These are phyloP conservation scores for Orientallactaga sibirica DNA, from an alignment of 2,797 vertebrate genomes.

Conservation along the genomic window DNA sequence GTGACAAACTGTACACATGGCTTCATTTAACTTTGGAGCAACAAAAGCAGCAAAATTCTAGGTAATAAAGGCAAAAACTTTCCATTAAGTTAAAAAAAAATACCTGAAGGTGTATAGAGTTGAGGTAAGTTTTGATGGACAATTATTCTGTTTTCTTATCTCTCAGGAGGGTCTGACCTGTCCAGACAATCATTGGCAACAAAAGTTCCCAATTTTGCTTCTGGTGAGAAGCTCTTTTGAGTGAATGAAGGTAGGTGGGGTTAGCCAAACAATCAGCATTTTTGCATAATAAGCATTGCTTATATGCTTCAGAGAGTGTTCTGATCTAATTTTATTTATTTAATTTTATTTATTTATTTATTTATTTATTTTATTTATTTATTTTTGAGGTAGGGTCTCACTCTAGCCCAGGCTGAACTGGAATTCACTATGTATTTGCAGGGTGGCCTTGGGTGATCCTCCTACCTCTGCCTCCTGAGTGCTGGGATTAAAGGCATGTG, in stretches of 20 bases:
- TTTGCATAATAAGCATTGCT: neutral
- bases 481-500: too few species aligned
- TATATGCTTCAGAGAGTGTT: neutral
- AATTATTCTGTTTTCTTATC: conserved; percentile 51
- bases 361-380: too few species aligned
- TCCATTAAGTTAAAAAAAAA: conserved; percentile 39
- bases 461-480: too few species aligned
- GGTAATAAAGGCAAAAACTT: neutral
- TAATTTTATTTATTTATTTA: too few species aligned
- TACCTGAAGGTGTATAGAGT: neutral
- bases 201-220: conserved; percentile 24
- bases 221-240: neutral
- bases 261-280: neutral
- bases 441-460: too few species aligned
- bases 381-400: too few species aligned
- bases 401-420: too few species aligned
- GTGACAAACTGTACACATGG: conserved; percentile 53
- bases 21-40: conserved; percentile 46
- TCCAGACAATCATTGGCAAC: neutral
- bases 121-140: conserved; percentile 4
- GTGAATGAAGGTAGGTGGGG: neutral
- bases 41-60: neutral
- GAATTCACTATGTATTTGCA: too few species aligned
- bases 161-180: neutral
- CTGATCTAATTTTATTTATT: neutral